These are phyloP conservation scores for Zygothrica quintamaculata DNA, from an alignment of 2,888 invertebrate species.

Conservation along the genomic window DNA sequence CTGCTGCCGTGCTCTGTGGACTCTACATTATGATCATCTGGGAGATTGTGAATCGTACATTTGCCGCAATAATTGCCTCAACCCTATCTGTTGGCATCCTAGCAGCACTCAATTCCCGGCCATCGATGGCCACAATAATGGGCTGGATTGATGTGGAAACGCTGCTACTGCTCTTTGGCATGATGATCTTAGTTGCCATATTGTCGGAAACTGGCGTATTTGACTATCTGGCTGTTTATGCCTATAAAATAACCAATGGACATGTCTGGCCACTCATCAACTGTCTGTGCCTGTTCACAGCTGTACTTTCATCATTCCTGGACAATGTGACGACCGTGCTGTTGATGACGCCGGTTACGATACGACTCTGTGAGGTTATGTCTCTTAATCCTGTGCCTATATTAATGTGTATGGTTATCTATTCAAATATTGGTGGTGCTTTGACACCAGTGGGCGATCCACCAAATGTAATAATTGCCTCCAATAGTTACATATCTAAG, in stretches of 20 bases:
- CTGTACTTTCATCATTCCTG: conserved; percentile 89
- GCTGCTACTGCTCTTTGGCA: conserved; percentile 88
- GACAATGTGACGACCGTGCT: conserved; percentile 92
- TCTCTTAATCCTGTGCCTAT: conserved; percentile 94
- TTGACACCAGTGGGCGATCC: conserved; percentile 96
- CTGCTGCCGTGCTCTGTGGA: conserved; percentile 88
- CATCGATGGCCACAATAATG: conserved; percentile 88
- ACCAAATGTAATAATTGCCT: conserved; percentile 86
- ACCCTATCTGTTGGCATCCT: conserved; percentile 89
- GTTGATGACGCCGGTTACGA: conserved; percentile 91
- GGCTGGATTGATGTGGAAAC: conserved; percentile 92
- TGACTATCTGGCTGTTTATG: conserved; percentile 90
- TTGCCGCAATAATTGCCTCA: conserved; percentile 91
- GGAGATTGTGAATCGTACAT: conserved; percentile 89
- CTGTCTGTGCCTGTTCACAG: conserved; percentile 89
- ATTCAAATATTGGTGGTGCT: conserved; percentile 96
- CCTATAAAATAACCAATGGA: conserved; percentile 89
- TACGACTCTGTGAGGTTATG: conserved; percentile 94
- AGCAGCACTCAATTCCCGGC: conserved; percentile 89
- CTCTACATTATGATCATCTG: conserved; percentile 92
- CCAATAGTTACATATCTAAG: conserved; percentile 83
- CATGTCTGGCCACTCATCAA: conserved; percentile 90
- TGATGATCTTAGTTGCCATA: conserved; percentile 92
- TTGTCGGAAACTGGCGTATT: conserved; percentile 92
- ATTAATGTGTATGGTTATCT: conserved; percentile 94